Evolutionary conservation across 2,113 vertebrate species (phyloP).

Genomic region (Poecilia latipinna): DNA sequence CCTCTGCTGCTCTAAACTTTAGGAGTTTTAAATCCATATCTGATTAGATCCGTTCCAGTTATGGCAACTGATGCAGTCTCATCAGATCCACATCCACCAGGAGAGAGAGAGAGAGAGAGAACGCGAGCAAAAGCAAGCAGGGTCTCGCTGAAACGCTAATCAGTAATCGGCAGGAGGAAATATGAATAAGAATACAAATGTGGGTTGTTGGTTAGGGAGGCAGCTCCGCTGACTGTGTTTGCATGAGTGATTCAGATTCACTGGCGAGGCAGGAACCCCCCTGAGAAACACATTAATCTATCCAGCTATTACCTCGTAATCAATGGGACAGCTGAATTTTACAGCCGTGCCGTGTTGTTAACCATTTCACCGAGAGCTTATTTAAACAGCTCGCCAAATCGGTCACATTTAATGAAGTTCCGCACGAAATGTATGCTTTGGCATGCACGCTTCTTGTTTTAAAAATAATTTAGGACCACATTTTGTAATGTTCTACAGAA

Average conservation of each 20-base stretch:
- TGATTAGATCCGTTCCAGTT: conserved; percentile 17
- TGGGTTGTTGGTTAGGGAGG: conserved; percentile 57
- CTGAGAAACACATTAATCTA: conserved; percentile 70
- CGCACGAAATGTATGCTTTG: conserved; percentile 52
- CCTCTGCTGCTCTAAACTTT: conserved; percentile 22
- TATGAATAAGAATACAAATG: conserved; percentile 59
- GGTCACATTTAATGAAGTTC: conserved; percentile 55
- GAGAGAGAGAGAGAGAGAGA: not conserved
- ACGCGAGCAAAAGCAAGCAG: not conserved
- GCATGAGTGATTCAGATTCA: conserved; percentile 65
- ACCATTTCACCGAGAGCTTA: conserved; percentile 66
- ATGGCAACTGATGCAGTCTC: conserved; percentile 17
- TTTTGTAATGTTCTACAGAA: conserved; percentile 17
- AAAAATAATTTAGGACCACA: conserved; percentile 29
- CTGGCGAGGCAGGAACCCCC: conserved; percentile 55
- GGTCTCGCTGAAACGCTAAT: conserved; percentile 29
- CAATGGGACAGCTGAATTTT: conserved; percentile 70
- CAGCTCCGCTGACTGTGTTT: conserved; percentile 50
- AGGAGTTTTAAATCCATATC: conserved; percentile 20
- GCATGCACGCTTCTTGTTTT: conserved; percentile 50
- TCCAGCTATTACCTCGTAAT: conserved; percentile 72
- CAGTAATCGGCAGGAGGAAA: conserved; percentile 59
- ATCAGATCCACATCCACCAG: conserved; percentile 12
- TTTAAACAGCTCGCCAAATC: conserved; percentile 61
- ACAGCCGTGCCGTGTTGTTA: conserved; percentile 58